phyloP scores from a whole-genome alignment of 2,888 invertebrate species.

The Drosophila tripunctata region DNA sequence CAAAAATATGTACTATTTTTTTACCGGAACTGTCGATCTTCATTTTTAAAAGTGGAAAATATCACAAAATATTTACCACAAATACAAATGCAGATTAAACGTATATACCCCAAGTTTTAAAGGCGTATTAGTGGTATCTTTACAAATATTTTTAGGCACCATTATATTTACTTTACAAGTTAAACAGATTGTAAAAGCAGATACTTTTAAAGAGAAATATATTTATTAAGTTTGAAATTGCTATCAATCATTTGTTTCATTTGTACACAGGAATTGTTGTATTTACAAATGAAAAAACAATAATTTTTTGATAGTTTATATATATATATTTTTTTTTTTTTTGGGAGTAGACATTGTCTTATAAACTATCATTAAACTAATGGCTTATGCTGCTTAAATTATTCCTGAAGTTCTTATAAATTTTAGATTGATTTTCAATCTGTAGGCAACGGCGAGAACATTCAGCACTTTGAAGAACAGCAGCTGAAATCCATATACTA shows the following conservation, averaged over 20 bases:
- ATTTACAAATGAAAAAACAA: not conserved
- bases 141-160: not conserved
- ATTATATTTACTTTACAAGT: too few species aligned
- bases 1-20: constrained; percentile 47
- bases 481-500: not conserved
- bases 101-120: not conserved
- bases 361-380: not conserved
- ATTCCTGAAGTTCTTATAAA: not conserved
- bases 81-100: constrained; percentile 18
- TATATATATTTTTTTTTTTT: too few species aligned
- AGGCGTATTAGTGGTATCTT: not conserved
- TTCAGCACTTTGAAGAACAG: not conserved
- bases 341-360: not conserved
- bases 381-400: not conserved
- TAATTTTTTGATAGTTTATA: not conserved
- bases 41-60: constrained; percentile 76
- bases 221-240: too few species aligned
- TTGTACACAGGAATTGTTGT: too few species aligned
- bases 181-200: too few species aligned
- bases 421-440: not conserved
- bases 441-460: not conserved
- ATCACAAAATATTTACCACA: constrained; percentile 2
- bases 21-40: constrained; percentile 80
- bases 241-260: too few species aligned
- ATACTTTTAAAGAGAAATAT: not conserved